Percentiles rank a stretch among this genome's conserved stretches.
Evolutionary conservation across 2,888 invertebrate species (phyloP).

Genomic region (Elegia similella): DNA sequence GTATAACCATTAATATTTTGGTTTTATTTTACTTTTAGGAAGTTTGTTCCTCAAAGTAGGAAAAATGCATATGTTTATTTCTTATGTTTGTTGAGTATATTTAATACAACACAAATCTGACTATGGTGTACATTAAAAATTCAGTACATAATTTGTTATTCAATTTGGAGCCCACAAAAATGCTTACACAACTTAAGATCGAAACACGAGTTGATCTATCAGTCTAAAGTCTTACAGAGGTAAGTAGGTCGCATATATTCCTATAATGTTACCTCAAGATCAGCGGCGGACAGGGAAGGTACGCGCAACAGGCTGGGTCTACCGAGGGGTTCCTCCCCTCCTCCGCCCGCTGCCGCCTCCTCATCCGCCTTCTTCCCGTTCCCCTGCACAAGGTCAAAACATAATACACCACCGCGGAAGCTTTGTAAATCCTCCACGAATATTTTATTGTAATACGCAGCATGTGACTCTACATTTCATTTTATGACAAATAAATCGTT

Average conservation of each 20-base stretch:
- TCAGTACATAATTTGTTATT: no score
- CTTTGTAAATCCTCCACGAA: constrained; percentile 30
- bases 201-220: neutral
- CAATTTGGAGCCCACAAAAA: no score
- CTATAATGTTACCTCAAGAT: constrained; percentile 67
- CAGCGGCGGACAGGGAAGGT: constrained; percentile 83
- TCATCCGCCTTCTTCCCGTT: constrained; percentile 56
- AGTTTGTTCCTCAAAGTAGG: no score
- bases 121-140: no score
- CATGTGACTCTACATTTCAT: constrained; percentile 3
- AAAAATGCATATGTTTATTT: no score
- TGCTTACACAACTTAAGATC: neutral
- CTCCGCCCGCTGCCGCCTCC: constrained; percentile 42
- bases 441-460: constrained; percentile 32
- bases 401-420: constrained; percentile 26
- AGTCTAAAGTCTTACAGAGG: neutral
- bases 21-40: no score
- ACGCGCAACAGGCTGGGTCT: constrained; percentile 82
- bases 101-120: no score
- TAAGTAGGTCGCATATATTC: neutral
- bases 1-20: no score
- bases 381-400: constrained; percentile 38
- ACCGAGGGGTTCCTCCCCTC: constrained; percentile 70
- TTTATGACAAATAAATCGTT: constrained; percentile 10
- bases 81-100: no score